These are phyloP conservation scores for Recurvirostra avosetta DNA, from an alignment of 2,113 vertebrate species.

Conservation along the genomic window DNA sequence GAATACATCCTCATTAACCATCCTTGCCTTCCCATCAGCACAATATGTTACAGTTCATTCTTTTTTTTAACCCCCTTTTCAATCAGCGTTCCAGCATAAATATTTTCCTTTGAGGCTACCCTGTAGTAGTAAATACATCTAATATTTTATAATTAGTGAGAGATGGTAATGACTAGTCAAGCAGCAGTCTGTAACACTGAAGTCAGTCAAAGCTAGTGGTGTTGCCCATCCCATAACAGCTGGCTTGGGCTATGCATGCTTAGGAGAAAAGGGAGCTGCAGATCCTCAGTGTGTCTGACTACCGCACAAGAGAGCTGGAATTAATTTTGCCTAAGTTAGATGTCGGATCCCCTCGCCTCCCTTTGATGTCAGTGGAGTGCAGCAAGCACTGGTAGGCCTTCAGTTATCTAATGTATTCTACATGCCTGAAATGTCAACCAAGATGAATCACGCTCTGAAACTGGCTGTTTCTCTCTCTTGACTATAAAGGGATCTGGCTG, in stretches of 20 bases:
- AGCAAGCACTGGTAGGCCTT: background rate
- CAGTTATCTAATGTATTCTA: background rate
- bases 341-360: background rate
- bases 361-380: slow-evolving; percentile 19
- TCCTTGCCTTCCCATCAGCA: background rate
- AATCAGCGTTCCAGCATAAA: background rate
- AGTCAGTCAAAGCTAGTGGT: background rate
- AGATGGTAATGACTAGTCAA: background rate
- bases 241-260: background rate
- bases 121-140: background rate
- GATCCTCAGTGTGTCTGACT: background rate
- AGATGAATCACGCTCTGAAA: background rate
- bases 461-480: background rate
- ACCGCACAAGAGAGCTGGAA: background rate
- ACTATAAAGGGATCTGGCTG: background rate
- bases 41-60: background rate
- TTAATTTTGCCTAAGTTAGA: background rate
- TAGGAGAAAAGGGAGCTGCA: background rate
- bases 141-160: background rate
- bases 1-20: background rate
- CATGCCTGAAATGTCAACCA: background rate
- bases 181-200: background rate
- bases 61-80: background rate
- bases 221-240: background rate
- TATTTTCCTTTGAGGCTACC: background rate